phyloP scores from a whole-genome alignment of 2,797 vertebrate genomes.

The Scolopax rusticola region DNA sequence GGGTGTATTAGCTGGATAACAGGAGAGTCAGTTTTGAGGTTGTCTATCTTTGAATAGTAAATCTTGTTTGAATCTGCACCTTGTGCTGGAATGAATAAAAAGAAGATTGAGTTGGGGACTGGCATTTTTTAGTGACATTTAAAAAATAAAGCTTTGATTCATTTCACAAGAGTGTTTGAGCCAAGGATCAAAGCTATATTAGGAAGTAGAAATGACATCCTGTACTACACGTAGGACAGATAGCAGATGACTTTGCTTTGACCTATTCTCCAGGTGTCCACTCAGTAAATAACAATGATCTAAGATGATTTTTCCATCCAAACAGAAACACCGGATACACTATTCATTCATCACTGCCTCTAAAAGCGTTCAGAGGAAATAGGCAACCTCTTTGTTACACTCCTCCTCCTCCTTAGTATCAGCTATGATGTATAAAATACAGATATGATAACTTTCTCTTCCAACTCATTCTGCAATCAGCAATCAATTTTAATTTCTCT shows the following conservation, averaged over 20 bases:
- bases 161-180: background rate
- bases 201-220: background rate
- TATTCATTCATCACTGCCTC: slow-evolving; percentile 64
- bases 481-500: slow-evolving; percentile 51
- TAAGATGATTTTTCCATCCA: slow-evolving; percentile 35
- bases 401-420: background rate
- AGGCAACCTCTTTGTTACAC: background rate
- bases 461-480: slow-evolving; percentile 37
- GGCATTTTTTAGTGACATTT: slow-evolving; percentile 35
- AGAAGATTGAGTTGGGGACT: background rate
- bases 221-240: background rate
- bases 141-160: background rate
- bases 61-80: background rate
- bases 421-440: background rate
- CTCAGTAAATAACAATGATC: slow-evolving; percentile 14
- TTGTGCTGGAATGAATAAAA: background rate
- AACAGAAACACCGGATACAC: background rate
- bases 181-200: slow-evolving; percentile 14
- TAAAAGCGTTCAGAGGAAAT: slow-evolving; percentile 29
- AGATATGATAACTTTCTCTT: slow-evolving; percentile 1
- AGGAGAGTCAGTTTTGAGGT: background rate
- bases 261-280: slow-evolving; percentile 26
- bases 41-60: background rate
- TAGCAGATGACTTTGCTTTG: slow-evolving; percentile 32
- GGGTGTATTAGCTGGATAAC: background rate